Evolutionary conservation across 2,797 vertebrate genomes (phyloP).

Genomic region (Xenentodon cancila): DNA sequence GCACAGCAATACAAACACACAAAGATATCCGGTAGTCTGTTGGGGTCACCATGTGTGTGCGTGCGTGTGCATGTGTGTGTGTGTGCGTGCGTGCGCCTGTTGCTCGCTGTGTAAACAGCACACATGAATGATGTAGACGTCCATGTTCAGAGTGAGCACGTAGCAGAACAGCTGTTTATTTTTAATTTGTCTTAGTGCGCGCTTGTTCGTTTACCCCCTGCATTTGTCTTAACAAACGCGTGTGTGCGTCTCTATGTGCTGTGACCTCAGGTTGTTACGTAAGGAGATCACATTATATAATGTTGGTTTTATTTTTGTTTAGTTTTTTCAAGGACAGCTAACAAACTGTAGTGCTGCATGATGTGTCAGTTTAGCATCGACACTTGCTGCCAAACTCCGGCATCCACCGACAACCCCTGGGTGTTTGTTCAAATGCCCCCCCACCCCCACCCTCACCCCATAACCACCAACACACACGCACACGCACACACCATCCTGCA

Average conservation of each 20-base stretch:
- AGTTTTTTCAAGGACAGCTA: slow-evolving; percentile 31
- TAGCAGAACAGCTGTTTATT: slow-evolving; percentile 37
- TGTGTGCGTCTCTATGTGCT: slow-evolving; percentile 34
- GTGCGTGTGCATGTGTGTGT: background rate
- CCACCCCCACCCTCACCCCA: background rate
- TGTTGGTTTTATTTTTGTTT: slow-evolving; percentile 25
- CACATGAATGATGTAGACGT: slow-evolving; percentile 12
- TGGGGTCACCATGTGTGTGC: slow-evolving; percentile 22
- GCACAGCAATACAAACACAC: slow-evolving; percentile 30
- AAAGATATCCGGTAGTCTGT: slow-evolving; percentile 49
- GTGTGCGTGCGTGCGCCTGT: slow-evolving; percentile 9
- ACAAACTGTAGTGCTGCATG: slow-evolving; percentile 33
- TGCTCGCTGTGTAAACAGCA: slow-evolving; percentile 9
- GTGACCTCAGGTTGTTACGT: slow-evolving; percentile 69
- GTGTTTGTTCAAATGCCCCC: slow-evolving; percentile 9
- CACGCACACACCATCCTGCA: slow-evolving; percentile 21
- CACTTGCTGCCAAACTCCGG: slow-evolving; percentile 15
- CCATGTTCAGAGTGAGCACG: slow-evolving; percentile 16
- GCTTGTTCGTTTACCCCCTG: slow-evolving; percentile 29
- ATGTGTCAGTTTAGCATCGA: slow-evolving; percentile 24
- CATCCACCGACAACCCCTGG: slow-evolving; percentile 37
- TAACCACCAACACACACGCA: slow-evolving; percentile 6
- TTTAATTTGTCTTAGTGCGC: slow-evolving; percentile 12
- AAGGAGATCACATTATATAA: slow-evolving; percentile 80
- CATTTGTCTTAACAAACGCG: slow-evolving; percentile 40